Conservation (phyloP, 1,140 invertebrate species). For the Drosophila kohkoa region DNA sequence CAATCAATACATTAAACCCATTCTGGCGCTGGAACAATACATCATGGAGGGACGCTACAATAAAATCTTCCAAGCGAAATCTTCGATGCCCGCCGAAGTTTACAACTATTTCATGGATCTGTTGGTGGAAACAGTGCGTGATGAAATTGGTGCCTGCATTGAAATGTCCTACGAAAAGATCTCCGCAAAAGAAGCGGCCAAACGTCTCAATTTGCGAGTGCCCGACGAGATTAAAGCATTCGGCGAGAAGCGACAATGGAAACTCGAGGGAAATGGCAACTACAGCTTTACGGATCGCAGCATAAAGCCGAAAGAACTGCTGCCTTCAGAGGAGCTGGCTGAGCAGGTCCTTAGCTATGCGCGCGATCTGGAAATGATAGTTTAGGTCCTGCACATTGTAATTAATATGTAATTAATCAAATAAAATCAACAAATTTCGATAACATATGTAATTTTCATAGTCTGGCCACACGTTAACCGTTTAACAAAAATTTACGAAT, state of each 20-base stretch:
- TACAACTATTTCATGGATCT: constrained; percentile 99
- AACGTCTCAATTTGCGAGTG: constrained; percentile 94
- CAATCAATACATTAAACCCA: constrained; percentile 98
- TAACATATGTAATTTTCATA: not conserved
- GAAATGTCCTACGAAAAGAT: constrained; percentile 98
- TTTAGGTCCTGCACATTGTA: constrained; percentile 87
- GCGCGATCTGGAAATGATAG: constrained; percentile 99
- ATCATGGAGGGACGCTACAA: constrained; percentile 99
- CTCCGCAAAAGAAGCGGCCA: constrained; percentile 93
- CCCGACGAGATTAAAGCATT: constrained; percentile 92
- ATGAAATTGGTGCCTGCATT: constrained; percentile 98
- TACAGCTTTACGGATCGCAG: constrained; percentile 91
- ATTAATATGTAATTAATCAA: constrained; percentile 40
- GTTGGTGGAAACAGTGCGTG: constrained; percentile 96
- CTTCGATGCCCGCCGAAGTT: constrained; percentile 97
- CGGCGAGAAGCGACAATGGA: constrained; percentile 93
- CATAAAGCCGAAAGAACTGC: constrained; percentile 91
- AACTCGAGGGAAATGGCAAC: constrained; percentile 90
- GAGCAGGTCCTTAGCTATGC: constrained; percentile 98
- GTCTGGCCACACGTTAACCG: no score
- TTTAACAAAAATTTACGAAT: no score
- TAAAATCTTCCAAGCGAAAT: constrained; percentile 90
- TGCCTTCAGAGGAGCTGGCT: constrained; percentile 95
- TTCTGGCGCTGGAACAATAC: constrained; percentile 98
- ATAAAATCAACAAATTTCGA: constrained; percentile 28